Conservation (phyloP, 2,113 vertebrate genomes). For the Pseudorhombus dupliciocellatus region DNA sequence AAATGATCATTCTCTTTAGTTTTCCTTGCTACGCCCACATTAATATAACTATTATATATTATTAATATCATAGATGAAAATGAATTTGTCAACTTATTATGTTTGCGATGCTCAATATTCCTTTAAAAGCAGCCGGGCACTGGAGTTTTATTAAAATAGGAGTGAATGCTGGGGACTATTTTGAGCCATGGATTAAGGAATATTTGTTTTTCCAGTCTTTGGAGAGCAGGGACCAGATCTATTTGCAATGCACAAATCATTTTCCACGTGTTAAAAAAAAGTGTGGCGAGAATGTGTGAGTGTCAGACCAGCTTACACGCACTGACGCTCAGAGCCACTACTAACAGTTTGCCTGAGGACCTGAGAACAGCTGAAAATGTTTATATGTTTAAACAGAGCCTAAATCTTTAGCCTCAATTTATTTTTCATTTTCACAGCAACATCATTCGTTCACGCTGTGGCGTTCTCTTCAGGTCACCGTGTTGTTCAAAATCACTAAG, state of each 20-base stretch:
- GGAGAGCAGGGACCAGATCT: not conserved
- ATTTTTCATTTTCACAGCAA: too few species aligned
- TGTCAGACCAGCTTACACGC: conserved; percentile 1
- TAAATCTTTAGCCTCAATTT: too few species aligned
- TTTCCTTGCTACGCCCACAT: too few species aligned
- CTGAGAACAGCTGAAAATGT: not conserved
- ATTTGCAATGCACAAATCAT: not conserved
- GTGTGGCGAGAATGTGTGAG: not conserved
- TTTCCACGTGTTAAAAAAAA: not conserved
- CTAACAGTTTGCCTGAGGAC: not conserved
- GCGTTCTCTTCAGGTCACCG: too few species aligned
- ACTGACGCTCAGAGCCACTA: not conserved
- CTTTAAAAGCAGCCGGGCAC: not conserved
- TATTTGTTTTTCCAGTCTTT: conserved; percentile 11
- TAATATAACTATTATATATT: not conserved
- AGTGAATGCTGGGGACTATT: not conserved
- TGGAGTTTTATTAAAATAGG: not conserved
- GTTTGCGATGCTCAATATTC: too few species aligned
- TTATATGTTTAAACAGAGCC: not conserved
- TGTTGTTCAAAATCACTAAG: too few species aligned
- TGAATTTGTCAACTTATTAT: too few species aligned
- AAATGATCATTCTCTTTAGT: not conserved
- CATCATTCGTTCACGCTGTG: too few species aligned
- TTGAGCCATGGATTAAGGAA: not conserved
- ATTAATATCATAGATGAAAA: not conserved